Percentiles rank a stretch among this genome's conserved stretches.
These are phyloP conservation scores for Fregata magnificens DNA, from an alignment of 2,113 vertebrate species.

Conservation along the genomic window DNA sequence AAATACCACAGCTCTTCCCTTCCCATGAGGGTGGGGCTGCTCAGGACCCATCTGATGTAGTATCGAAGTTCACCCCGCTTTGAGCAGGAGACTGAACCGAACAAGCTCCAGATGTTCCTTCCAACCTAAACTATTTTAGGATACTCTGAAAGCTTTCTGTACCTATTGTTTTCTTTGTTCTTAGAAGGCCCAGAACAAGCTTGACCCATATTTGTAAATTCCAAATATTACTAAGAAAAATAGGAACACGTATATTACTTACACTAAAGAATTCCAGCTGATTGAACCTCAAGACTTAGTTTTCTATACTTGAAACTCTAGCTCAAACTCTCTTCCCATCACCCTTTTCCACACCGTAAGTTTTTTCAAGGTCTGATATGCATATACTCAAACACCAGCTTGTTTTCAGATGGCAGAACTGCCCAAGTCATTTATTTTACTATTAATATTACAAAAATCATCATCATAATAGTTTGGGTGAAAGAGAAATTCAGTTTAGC, in stretches of 20 bases:
- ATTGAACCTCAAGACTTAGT: background rate
- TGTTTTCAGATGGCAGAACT: background rate
- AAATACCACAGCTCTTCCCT: background rate
- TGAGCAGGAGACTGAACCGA: background rate
- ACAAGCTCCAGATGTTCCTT: background rate
- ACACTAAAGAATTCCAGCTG: background rate
- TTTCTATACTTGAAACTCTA: background rate
- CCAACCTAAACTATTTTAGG: background rate
- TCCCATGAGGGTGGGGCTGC: background rate
- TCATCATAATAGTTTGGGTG: background rate
- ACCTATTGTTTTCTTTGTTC: background rate
- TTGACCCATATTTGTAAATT: background rate
- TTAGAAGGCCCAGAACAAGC: background rate
- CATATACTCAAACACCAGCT: background rate
- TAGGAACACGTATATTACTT: background rate
- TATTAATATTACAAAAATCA: background rate
- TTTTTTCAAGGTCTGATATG: background rate
- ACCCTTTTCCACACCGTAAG: background rate
- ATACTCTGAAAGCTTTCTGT: background rate
- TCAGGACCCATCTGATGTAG: background rate
- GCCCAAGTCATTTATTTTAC: background rate
- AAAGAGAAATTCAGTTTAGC: background rate
- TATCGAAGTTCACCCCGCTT: background rate
- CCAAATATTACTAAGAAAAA: background rate
- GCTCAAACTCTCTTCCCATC: background rate